phyloP scores from a whole-genome alignment of 2,113 vertebrate species.

The Gambusia affinis region DNA sequence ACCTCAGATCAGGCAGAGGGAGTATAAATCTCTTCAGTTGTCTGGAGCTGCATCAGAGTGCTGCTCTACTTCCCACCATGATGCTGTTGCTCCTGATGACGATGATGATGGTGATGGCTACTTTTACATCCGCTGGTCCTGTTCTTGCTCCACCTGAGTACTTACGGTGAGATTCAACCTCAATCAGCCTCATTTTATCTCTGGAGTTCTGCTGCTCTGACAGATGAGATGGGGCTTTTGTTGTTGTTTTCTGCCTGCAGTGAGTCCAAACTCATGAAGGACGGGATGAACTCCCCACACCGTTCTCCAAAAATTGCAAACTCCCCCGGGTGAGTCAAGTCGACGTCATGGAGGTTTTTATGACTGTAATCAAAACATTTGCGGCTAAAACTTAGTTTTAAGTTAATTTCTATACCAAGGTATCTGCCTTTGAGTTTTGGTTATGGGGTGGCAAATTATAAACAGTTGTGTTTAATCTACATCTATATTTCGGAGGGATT shows the following conservation, averaged over 20 bases:
- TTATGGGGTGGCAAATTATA: no score
- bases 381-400: no score
- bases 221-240: not conserved
- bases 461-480: no score
- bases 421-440: no score
- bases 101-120: conserved; percentile 5
- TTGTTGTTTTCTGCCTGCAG: conserved; percentile 12
- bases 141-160: not conserved
- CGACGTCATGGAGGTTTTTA: not conserved
- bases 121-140: conserved; percentile 14
- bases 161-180: conserved; percentile 32
- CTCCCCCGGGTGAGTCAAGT: not conserved
- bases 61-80: not conserved
- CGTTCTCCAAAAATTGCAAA: not conserved
- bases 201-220: not conserved
- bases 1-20: not conserved
- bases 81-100: not conserved
- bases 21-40: not conserved
- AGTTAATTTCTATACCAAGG: no score
- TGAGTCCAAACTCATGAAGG: not conserved
- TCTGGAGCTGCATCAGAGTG: not conserved
- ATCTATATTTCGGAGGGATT: no score
- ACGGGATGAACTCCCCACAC: not conserved
- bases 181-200: not conserved
- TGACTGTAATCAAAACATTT: no score